Conservation (phyloP, 2,797 vertebrate genomes). For the Protonibea diacanthus region DNA sequence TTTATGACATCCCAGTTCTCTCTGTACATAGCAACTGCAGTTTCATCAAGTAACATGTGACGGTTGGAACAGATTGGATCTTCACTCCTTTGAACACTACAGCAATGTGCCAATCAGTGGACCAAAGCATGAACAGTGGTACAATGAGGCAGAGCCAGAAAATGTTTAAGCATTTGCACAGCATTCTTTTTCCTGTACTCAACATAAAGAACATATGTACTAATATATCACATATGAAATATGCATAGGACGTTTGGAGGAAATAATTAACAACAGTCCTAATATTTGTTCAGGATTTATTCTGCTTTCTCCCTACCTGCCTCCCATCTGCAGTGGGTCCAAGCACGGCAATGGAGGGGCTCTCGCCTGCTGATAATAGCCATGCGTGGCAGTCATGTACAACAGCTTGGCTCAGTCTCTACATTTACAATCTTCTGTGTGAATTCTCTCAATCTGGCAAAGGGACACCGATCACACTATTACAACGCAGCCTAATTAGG, state of each 20-base stretch:
- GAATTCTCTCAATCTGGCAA: slow-evolving; percentile 6
- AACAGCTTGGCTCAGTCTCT: slow-evolving; percentile 3
- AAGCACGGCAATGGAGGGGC: background rate
- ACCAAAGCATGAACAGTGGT: slow-evolving; percentile 9
- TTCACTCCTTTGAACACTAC: slow-evolving; percentile 4
- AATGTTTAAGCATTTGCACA: slow-evolving; percentile 11
- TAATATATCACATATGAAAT: background rate
- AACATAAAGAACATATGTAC: slow-evolving; percentile 9
- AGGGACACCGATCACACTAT: slow-evolving; percentile 10
- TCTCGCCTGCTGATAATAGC: slow-evolving; percentile 4
- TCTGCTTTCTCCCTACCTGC: slow-evolving; percentile 27
- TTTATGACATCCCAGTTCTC: slow-evolving; percentile 16
- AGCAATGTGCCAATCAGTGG: slow-evolving; percentile 23
- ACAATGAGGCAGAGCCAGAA: slow-evolving; percentile 14
- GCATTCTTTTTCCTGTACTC: background rate
- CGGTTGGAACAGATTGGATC: background rate
- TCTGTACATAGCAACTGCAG: slow-evolving; percentile 7
- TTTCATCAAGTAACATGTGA: slow-evolving; percentile 34
- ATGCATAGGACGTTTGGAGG: background rate
- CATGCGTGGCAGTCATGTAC: slow-evolving; percentile 31
- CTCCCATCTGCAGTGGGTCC: slow-evolving; percentile 7
- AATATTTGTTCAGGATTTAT: background rate
- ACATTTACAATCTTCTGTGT: background rate
- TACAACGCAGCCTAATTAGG: slow-evolving; percentile 24
- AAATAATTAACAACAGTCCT: background rate